These are phyloP conservation scores for Acropora yongei DNA, from an alignment of 64 coral and sea anemone species.

Conservation along the genomic window DNA sequence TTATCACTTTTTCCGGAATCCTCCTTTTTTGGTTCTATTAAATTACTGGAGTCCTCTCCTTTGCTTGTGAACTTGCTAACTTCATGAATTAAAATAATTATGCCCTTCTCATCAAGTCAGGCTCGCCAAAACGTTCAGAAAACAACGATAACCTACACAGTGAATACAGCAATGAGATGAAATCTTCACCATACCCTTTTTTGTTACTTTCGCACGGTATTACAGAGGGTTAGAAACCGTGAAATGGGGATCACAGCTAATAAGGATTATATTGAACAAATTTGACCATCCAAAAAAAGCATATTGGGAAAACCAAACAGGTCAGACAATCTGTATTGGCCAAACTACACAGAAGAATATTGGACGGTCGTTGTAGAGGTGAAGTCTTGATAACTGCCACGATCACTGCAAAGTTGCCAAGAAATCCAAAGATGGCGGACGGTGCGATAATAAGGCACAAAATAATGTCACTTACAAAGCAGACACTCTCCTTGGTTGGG, in stretches of 20 bases:
- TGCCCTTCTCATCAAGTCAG: no score
- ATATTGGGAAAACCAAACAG: not conserved
- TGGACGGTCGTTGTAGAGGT: not conserved
- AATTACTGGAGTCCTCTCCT: no score
- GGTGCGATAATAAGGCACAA: not conserved
- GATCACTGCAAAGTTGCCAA: slow-evolving; percentile 23
- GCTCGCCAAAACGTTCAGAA: no score
- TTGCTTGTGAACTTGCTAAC: no score
- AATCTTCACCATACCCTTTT: not conserved
- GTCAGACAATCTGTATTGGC: slow-evolving; percentile 13
- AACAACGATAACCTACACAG: no score
- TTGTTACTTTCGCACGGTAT: not conserved
- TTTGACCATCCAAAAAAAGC: slow-evolving; percentile 11
- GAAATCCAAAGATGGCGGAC: slow-evolving; percentile 15
- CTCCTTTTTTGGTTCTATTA: no score
- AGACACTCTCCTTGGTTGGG: not conserved
- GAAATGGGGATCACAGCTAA: slow-evolving; percentile 21
- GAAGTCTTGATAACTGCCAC: slow-evolving; percentile 4
- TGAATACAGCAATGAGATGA: not conserved
- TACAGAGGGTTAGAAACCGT: not conserved
- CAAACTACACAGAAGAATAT: slow-evolving; percentile 6
- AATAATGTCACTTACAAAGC: not conserved
- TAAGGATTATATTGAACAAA: no score
- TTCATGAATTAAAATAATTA: no score
- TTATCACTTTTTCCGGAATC: no score